Evolutionary conservation across 2,888 invertebrate species (phyloP), one percentile per base, ranked within the genome.

Genomic region (Ophonus ardosiacus): DNA sequence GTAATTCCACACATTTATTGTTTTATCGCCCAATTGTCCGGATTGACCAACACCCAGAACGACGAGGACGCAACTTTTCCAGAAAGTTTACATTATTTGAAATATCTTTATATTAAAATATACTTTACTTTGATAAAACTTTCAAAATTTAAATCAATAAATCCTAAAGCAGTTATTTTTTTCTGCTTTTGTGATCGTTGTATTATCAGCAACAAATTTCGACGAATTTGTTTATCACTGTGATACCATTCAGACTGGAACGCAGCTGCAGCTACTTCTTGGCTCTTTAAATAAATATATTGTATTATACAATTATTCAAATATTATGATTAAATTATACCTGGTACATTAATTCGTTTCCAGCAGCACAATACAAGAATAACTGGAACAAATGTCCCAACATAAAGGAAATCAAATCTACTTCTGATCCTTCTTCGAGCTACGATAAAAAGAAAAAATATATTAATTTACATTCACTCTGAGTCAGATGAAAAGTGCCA

Each of bases 321-420:
- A 31, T 6, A 31, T 31, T 31, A 5, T 31, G 31, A 4, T 31
- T 5, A 31, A 38, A 21, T 57, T 17, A 51, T 59, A 84, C 84
- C 43, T 78, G 78, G 56, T 63, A 84, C 17, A 31, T 63, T 31
- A 84, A 31, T 61, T 84, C 84, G 24, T 84, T 84, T 3, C 85
- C 85, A 56, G 68, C 85, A 59, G 81, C 83, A 63, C 83, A 85
- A 21, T 85, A 85, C 59, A 85, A 24, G 68, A 85, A 85, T 4
- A 85, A 38, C 17, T 85, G 85, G 40, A 85, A 65, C 10, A 85
- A 51, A 17, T 85, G 85, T 10, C 85, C 85, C 15, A 38, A 17
- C 40, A 61, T 78, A 51, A 78, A 84, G 21, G 78, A 63, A 8
- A 78, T 78, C 78, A 84, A 84, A 78, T 84, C 31, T 17, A 43